Evolutionary conservation across 2,113 vertebrate genomes (phyloP).

Genomic region (Hemicordylus capensis): DNA sequence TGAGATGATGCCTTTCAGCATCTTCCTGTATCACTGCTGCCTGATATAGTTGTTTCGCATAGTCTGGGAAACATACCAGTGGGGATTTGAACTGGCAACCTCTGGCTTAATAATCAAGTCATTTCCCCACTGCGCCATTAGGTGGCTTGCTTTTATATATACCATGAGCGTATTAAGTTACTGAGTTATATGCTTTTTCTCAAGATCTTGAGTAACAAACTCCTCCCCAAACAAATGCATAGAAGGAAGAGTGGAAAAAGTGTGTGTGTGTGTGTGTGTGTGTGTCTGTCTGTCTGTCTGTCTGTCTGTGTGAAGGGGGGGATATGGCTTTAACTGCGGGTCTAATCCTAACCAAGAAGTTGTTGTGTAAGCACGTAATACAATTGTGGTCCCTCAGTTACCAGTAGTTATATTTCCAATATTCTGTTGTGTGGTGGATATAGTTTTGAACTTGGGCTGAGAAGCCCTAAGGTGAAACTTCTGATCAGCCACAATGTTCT

Average conservation of each 20-base stretch:
- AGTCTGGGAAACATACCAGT: too few relatives aligned
- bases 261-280: not conserved
- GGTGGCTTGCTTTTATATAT: too few relatives aligned
- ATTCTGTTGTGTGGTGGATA: not conserved
- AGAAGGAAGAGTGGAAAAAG: too few relatives aligned
- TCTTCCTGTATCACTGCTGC: too few relatives aligned
- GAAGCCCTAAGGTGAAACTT: not conserved
- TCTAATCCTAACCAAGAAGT: not conserved
- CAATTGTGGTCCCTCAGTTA: not conserved
- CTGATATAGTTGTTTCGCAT: too few relatives aligned
- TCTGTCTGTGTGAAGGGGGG: too few relatives aligned
- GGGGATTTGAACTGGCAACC: too few relatives aligned
- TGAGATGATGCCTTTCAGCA: too few relatives aligned
- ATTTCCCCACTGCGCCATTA: too few relatives aligned
- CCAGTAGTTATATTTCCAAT: not conserved
- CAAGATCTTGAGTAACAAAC: not conserved
- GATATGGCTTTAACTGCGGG: too few relatives aligned
- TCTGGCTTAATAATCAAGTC: too few relatives aligned
- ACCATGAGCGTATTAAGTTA: not conserved
- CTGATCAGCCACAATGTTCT: not conserved
- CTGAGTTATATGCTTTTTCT: not conserved
- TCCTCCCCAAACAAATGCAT: not conserved
- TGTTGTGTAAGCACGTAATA: conserved; percentile 2
- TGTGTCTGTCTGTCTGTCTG: too few relatives aligned
- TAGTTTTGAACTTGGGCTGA: not conserved